Conservation (phyloP, 2,888 invertebrate species). For the Plagodis dolabraria region DNA sequence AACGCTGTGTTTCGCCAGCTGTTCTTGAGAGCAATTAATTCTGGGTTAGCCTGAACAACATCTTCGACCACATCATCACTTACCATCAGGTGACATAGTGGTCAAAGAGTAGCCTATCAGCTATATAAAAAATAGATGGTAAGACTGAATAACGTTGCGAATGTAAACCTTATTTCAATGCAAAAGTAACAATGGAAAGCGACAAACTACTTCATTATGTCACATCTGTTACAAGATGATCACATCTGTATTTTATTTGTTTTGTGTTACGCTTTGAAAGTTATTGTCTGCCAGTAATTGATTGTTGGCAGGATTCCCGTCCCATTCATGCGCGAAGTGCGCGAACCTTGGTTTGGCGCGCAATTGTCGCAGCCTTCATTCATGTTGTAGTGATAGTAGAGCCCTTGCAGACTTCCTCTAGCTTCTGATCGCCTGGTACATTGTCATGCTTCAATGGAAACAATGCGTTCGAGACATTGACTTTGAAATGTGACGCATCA, state of each 20-base stretch:
- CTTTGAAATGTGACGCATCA: constrained; percentile 48
- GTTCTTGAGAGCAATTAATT: too few species aligned
- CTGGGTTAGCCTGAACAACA: too few species aligned
- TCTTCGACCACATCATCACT: too few species aligned
- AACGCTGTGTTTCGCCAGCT: too few species aligned
- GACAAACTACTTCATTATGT: too few species aligned
- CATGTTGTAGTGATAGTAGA: constrained; percentile 25
- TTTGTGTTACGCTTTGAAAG: background rate
- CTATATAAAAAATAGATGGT: too few species aligned
- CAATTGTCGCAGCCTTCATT: constrained; percentile 48
- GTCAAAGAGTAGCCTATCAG: too few species aligned
- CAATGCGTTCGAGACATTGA: constrained; percentile 54
- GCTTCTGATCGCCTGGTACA: constrained; percentile 53
- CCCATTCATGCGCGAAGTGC: constrained; percentile 33
- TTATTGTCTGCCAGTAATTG: background rate
- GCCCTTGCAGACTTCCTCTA: constrained; percentile 65
- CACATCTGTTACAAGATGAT: too few species aligned
- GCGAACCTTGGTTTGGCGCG: constrained; percentile 36
- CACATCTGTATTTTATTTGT: background rate
- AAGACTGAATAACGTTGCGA: too few species aligned
- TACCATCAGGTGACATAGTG: too few species aligned
- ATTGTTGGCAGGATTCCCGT: background rate
- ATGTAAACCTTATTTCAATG: too few species aligned
- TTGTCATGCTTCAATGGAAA: constrained; percentile 58
- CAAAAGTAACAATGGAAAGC: too few species aligned